Percentiles rank a stretch among this genome's conserved stretches.
Conservation (phyloP, 2,113 vertebrate species). For the Balaenoptera acutorostrata region DNA sequence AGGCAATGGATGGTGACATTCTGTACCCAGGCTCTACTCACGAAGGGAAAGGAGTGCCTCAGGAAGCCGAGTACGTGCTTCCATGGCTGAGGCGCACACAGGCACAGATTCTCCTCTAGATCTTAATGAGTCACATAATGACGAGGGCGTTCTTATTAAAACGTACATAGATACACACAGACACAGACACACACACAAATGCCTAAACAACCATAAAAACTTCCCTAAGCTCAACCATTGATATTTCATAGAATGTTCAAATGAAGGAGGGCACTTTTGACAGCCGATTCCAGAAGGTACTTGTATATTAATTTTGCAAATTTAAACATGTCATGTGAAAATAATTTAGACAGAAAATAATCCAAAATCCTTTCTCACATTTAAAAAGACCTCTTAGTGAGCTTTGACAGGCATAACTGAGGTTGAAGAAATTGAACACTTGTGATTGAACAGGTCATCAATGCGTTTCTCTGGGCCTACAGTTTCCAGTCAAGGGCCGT, state of each 20-base stretch:
- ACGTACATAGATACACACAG: accelerated
- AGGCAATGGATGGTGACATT: too few species aligned
- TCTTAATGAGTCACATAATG: not conserved
- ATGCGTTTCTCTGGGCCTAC: not conserved
- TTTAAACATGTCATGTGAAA: not conserved
- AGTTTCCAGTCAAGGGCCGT: not conserved
- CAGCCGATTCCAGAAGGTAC: not conserved
- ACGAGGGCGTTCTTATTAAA: not conserved
- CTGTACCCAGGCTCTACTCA: too few species aligned
- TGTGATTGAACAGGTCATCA: not conserved
- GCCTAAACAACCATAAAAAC: not conserved
- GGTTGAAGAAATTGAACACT: not conserved
- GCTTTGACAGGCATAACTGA: not conserved
- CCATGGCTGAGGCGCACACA: too few species aligned
- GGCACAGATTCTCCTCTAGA: not conserved
- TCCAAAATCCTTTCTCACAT: not conserved
- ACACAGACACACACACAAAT: not conserved
- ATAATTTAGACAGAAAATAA: not conserved
- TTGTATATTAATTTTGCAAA: not conserved
- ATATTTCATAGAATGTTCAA: not conserved
- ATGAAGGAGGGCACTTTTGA: not conserved
- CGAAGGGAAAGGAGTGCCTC: too few species aligned
- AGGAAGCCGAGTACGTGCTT: too few species aligned
- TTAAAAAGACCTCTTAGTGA: not conserved
- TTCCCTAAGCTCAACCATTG: not conserved